phyloP scores from a whole-genome alignment of 2,113 vertebrate genomes.

The Hypocryptadius cinnamomeus region DNA sequence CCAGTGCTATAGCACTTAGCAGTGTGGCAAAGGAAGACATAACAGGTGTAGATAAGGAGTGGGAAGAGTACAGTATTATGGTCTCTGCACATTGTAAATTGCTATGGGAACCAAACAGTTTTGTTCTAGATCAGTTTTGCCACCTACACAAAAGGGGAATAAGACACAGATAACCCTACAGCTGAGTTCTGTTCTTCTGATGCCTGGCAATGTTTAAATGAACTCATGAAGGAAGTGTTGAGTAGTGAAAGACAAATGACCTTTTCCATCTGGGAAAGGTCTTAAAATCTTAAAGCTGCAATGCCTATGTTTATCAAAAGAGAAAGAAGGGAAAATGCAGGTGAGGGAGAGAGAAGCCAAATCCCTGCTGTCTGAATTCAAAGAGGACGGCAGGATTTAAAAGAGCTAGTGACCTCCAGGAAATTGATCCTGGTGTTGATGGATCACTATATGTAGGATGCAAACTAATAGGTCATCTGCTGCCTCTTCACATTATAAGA shows the following conservation, averaged over 20 bases:
- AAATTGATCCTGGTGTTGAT: constrained; percentile 22
- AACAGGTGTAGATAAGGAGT: constrained; percentile 60
- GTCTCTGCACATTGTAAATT: constrained; percentile 30
- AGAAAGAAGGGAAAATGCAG: constrained; percentile 12
- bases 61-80: constrained; percentile 23
- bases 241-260: constrained; percentile 68
- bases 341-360: constrained; percentile 30
- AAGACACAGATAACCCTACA: constrained; percentile 59
- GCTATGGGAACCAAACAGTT: constrained; percentile 66
- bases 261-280: constrained; percentile 67
- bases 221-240: constrained; percentile 67
- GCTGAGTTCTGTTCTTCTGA: constrained; percentile 60
- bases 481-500: not conserved
- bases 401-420: constrained; percentile 16
- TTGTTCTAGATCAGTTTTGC: constrained; percentile 56
- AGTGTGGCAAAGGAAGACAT: constrained; percentile 29
- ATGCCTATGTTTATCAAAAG: constrained; percentile 13
- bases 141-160: constrained; percentile 61
- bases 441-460: not conserved
- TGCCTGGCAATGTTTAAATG: constrained; percentile 67
- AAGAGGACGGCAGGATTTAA: not conserved
- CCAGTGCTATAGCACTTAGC: not conserved
- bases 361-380: not conserved
- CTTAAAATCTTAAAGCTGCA: constrained; percentile 58
- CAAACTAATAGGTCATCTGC: not conserved